A percentile compares a stretch with the other conserved stretches of the same genome.
phyloP scores from a whole-genome alignment of 2,888 invertebrate species.

The Fabriciana adippe region DNA sequence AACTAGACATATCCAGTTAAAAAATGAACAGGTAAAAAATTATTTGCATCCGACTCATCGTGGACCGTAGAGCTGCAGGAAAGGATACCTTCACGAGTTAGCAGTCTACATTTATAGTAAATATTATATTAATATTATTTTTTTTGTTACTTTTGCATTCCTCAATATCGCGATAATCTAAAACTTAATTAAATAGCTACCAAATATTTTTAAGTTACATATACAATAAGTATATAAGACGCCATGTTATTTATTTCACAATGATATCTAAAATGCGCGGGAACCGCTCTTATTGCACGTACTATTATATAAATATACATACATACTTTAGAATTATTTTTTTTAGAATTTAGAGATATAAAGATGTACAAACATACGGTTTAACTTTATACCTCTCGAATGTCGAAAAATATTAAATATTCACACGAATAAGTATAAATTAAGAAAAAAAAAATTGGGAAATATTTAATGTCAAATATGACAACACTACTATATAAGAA shows the following conservation, averaged over 20 bases:
- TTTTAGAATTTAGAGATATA: slow-evolving; percentile 5
- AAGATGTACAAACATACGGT: background rate
- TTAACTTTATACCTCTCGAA: slow-evolving; percentile 7
- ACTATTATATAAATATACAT: slow-evolving; percentile 27
- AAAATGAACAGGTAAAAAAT: slow-evolving; percentile 24
- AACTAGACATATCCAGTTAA: slow-evolving; percentile 28
- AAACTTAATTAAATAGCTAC: slow-evolving; percentile 73
- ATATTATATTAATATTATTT: slow-evolving; percentile 38
- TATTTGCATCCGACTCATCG: slow-evolving; percentile 39
- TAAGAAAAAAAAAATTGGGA: background rate
- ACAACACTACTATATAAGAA: background rate
- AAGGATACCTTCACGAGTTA: slow-evolving; percentile 48
- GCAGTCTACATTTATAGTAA: slow-evolving; percentile 57
- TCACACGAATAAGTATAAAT: slow-evolving; percentile 12
- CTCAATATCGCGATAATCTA: slow-evolving; percentile 59
- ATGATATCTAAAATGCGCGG: slow-evolving; percentile 51
- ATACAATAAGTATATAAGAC: slow-evolving; percentile 67
- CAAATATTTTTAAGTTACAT: slow-evolving; percentile 73
- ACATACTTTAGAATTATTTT: slow-evolving; percentile 11
- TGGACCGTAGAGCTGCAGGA: slow-evolving; percentile 45
- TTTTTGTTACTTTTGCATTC: slow-evolving; percentile 56
- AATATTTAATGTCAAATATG: slow-evolving; percentile 18
- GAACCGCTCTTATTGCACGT: slow-evolving; percentile 49
- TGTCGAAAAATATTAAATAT: slow-evolving; percentile 2
- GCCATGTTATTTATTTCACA: slow-evolving; percentile 67